phyloP scores from a whole-genome alignment of 1,140 invertebrate species.

The Drosophila miranda region DNA sequence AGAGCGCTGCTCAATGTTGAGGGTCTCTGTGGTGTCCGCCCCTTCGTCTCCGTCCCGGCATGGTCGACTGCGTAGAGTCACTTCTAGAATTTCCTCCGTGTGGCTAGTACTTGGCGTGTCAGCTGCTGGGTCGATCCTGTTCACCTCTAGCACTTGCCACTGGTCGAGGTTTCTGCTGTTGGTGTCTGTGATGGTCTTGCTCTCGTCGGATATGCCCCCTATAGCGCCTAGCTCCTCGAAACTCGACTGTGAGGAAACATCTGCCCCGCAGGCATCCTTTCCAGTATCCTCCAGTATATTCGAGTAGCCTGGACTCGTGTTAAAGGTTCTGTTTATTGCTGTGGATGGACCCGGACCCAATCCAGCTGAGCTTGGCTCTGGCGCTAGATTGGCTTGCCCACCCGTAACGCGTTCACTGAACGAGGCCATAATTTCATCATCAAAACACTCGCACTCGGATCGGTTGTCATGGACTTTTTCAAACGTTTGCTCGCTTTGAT shows the following conservation, averaged over 20 bases:
- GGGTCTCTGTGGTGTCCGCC: constrained; percentile 23
- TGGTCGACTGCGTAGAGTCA: constrained; percentile 39
- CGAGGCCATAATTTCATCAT: constrained; percentile 76
- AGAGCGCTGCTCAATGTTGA: constrained; percentile 51
- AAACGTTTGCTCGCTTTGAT: background rate
- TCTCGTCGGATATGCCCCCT: constrained; percentile 78
- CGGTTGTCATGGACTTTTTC: constrained; percentile 20
- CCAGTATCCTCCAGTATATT: constrained; percentile 19
- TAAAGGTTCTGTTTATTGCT: background rate
- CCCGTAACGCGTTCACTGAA: constrained; percentile 61
- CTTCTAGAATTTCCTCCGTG: constrained; percentile 59
- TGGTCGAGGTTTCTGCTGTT: constrained; percentile 71
- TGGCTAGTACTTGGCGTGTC: constrained; percentile 24
- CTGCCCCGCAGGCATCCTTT: constrained; percentile 49
- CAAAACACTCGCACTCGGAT: constrained; percentile 74
- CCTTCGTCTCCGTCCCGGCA: background rate
- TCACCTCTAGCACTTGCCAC: constrained; percentile 73
- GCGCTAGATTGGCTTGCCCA: constrained; percentile 9
- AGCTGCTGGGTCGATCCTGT: constrained; percentile 26
- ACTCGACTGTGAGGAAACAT: constrained; percentile 75
- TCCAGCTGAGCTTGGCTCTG: constrained; percentile 22
- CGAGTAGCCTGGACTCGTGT: constrained; percentile 59
- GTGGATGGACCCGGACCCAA: constrained; percentile 5
- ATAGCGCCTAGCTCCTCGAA: constrained; percentile 81
- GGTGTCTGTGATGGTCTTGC: constrained; percentile 70